phyloP scores from a whole-genome alignment of 2,113 vertebrate species.

The Menidia beryllina region DNA sequence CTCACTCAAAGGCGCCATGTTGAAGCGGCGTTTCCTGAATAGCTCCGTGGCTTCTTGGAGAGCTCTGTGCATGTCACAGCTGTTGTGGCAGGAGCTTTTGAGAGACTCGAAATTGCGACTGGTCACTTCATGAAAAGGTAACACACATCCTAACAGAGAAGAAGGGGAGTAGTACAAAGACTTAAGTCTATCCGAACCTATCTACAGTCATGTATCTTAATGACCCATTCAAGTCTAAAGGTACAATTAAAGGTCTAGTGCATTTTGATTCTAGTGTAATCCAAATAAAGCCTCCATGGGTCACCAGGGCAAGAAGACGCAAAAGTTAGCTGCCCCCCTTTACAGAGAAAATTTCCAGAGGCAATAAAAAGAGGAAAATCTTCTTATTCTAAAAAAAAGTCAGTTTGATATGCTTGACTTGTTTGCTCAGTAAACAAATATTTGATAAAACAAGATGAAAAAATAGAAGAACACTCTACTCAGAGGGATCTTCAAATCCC shows the following conservation, averaged over 20 bases:
- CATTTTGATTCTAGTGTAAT: neutral
- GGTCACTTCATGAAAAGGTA: slow-evolving; percentile 68
- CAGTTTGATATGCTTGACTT: neutral
- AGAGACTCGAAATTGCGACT: slow-evolving; percentile 66
- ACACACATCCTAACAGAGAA: slow-evolving; percentile 63
- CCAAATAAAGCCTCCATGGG: neutral
- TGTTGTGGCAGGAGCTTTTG: slow-evolving; percentile 56
- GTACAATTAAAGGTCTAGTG: neutral
- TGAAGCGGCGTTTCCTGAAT: slow-evolving; percentile 42
- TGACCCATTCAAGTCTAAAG: neutral
- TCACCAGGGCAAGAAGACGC: neutral
- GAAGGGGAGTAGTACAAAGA: neutral
- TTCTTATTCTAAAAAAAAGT: neutral
- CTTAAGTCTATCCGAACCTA: neutral
- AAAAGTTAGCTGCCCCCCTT: too few relatives aligned
- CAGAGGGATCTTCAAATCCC: neutral
- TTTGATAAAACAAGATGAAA: neutral
- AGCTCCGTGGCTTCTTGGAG: slow-evolving; percentile 62
- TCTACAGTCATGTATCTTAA: neutral
- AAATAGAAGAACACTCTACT: neutral
- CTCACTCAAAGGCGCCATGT: slow-evolving; percentile 1
- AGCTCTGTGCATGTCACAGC: slow-evolving; percentile 72
- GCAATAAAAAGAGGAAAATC: neutral
- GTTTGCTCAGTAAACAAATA: neutral
- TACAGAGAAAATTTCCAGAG: neutral